Evolutionary conservation across 2,797 vertebrate genomes (phyloP), one percentile per base, ranked within the genome.

Genomic region (Tarsius wallacei): DNA sequence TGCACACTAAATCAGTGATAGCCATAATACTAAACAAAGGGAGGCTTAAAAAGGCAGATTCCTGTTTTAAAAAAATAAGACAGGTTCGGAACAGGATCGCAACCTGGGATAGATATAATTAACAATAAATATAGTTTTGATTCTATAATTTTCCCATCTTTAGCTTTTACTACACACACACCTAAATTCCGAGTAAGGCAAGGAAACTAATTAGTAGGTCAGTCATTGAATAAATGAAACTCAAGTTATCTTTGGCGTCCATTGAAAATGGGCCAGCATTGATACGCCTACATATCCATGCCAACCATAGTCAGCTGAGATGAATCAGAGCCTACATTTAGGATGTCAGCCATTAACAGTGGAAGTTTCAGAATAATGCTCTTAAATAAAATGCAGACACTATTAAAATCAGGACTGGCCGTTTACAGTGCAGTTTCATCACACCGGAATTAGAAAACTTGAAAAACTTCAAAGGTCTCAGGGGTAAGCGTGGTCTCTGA

Each of bases 151-250:
- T 90, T 22, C 15, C 83, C 16, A 26, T 81, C 82, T 71, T 91
- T 87, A 71, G 64, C 82, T 87, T 94, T 85, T 90, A 82, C 36
- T 82, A 21, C 8, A 76, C 53, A 80, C 61, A 85, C 59, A 51
- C 51, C 66, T 64, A 59, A 57, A 71, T 90, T 94, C 89, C 61
- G 97, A 80, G 66, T 36, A 86, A 86, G 36, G 33, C 57, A 90
- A 74, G 97, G 76, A 83, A 93, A 91, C 53, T 88, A 86, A 92
- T 94, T 86, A 94, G 70, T 63, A 90, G 76, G 64, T 87, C 64
- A 74, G 70, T 83, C 77, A 73, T 7, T 71, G 36, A 93, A 95
- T 92, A 97, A 96, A 93, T 82, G 81, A 93, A 95, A 94, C 51
- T 95, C 36, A n/a, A 74, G 64, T 94, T 93, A 66, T 51, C 71